Base-by-base conservation (phyloP, 1,140 invertebrate species). In the Elysia chlorotica region DNA sequence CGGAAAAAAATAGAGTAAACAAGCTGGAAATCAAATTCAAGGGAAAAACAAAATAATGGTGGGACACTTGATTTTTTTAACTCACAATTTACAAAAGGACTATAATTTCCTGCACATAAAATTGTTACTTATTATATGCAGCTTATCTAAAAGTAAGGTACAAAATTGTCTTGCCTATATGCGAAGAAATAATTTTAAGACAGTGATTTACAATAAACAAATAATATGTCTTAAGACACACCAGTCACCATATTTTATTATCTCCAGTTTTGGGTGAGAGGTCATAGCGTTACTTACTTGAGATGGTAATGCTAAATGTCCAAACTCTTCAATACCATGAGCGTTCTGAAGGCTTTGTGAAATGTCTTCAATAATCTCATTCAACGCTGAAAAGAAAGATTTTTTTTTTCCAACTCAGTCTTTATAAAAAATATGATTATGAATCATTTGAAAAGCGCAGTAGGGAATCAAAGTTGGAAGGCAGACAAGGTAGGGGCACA, bases 321-420 rank as follows among this genome's bases (percentile, higher is more conserved):
- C 70, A 36, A 79, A 77, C 25, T 85, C 81, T 33, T 82, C 84
- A 65, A 87, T 74, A 10, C 76, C 74, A 73, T 86, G 74, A 4
- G 79, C 38, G 54, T 78, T 77, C 70, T 81, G 72, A 78, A 78
- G 76, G 66, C 61, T 78, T 31, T 56, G 83, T 79, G 36, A 87
- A 33, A 90, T 81, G n/a, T 82, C 82, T 36, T 85, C 80, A 72
- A 90, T 89, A n/a, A 82, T 74, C 17, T 85, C 80, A 66, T 89
- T 87, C 6, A 90, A 75, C 30, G 87, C 81, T 65, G 81, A 48
- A 81, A 81, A 17, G 71, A 37, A 35, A 57, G 59, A 59, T 37
- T 48, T n/a, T 10, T 14, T 10, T 14, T 14, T n/a, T 48, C 10
- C 10, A 48, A 48, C 41, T 14, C 10, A 10, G n/a, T 48, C 41